phyloP scores from a whole-genome alignment of 2,797 vertebrate genomes.

The Austrolebias charrua region DNA sequence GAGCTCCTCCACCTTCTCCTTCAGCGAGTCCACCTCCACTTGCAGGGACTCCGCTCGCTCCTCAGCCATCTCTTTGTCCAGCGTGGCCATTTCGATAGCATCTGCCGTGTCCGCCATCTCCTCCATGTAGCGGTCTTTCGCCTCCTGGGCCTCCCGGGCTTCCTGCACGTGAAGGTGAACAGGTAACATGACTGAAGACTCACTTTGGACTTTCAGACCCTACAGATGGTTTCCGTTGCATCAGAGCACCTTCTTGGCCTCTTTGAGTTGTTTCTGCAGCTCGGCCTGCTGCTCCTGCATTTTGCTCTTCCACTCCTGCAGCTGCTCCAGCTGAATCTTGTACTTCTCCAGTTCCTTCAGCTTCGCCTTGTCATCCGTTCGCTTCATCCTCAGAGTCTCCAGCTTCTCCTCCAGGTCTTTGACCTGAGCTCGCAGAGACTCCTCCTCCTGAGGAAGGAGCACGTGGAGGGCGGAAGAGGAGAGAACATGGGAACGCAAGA shows the following conservation, averaged over 20 bases:
- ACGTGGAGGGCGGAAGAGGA: background rate
- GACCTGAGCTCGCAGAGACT: conserved; percentile 88
- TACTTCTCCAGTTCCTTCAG: conserved; percentile 98
- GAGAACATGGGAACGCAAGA: background rate
- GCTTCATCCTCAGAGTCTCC: conserved; percentile 93
- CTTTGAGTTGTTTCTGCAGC: conserved; percentile 94
- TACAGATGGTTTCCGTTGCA: too few species aligned
- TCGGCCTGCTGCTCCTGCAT: conserved; percentile 98
- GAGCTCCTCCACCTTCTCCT: conserved; percentile 95
- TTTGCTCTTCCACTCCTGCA: conserved; percentile 98
- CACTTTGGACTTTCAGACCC: too few species aligned
- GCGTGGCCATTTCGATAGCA: conserved; percentile 96
- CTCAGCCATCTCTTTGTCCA: conserved; percentile 99
- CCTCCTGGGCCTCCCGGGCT: conserved; percentile 91
- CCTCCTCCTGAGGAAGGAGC: conserved; percentile 84
- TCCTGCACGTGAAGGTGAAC: conserved; percentile 76
- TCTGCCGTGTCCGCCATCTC: conserved; percentile 98
- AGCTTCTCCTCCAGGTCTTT: conserved; percentile 97
- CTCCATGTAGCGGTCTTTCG: conserved; percentile 96
- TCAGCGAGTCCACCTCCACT: conserved; percentile 91
- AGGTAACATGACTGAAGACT: background rate
- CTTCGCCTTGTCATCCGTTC: conserved; percentile 93
- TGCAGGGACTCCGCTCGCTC: conserved; percentile 94
- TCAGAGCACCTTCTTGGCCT: conserved; percentile 88
- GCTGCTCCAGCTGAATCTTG: conserved; percentile 97